phyloP scores from a whole-genome alignment of 1,140 invertebrate species.

The Bombyx mandarina region DNA sequence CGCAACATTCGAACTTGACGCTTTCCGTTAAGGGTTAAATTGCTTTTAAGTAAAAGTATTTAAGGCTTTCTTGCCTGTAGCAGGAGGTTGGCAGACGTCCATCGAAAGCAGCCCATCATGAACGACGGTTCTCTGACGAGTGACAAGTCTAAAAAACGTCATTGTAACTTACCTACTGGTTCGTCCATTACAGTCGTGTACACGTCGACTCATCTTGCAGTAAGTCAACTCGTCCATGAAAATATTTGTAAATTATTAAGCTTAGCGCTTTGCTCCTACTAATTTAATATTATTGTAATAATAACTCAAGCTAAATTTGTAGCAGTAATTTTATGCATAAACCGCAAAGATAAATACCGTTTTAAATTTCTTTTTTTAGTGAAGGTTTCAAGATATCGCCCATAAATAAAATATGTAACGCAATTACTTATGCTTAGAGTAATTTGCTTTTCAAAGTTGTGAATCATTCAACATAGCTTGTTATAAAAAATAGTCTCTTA shows the following conservation, averaged over 20 bases:
- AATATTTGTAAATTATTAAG: not conserved
- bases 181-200: slow-evolving; percentile 5
- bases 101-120: slow-evolving; percentile 61
- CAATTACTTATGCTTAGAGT: no score
- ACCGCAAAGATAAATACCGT: no score
- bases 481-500: no score
- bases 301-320: not conserved
- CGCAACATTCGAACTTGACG: no score
- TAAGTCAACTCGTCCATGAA: not conserved
- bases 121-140: slow-evolving; percentile 57
- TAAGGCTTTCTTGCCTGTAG: no score
- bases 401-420: no score
- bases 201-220: not conserved
- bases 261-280: not conserved
- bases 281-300: not conserved
- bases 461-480: no score
- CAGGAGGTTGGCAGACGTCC: slow-evolving; percentile 59
- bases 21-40: no score
- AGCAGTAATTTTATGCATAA: not conserved
- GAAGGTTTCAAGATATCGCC: no score
- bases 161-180: slow-evolving; percentile 48
- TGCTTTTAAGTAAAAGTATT: no score
- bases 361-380: no score
- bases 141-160: slow-evolving; percentile 60
- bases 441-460: no score